Evolutionary conservation across 1,140 invertebrate genomes (phyloP).

Genomic region (Drosophila erecta): DNA sequence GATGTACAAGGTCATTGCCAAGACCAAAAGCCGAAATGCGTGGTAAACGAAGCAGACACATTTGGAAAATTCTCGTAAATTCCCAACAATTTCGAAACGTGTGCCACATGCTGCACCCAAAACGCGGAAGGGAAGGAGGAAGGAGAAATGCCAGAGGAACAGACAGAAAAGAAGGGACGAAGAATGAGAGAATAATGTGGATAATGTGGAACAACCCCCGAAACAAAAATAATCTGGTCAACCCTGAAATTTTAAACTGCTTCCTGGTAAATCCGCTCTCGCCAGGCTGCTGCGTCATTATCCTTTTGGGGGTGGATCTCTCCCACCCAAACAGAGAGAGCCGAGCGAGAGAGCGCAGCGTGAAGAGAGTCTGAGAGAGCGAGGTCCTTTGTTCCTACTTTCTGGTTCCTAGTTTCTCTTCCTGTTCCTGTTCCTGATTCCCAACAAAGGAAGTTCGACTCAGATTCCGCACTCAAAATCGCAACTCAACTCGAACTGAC

Average conservation of each 20-base stretch:
- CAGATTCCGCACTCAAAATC: slow-evolving; percentile 6
- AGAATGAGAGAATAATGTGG: slow-evolving; percentile 8
- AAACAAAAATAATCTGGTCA: slow-evolving; percentile 14
- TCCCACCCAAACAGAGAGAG: slow-evolving; percentile 35
- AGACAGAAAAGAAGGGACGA: slow-evolving; percentile 19
- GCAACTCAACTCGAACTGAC: slow-evolving; percentile 32
- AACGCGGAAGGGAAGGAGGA: slow-evolving; percentile 12
- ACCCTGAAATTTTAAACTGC: slow-evolving; percentile 31
- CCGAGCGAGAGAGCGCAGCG: neutral
- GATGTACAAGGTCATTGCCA: slow-evolving; percentile 74
- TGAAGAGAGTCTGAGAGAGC: neutral
- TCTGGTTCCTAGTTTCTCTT: neutral
- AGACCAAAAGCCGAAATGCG: slow-evolving; percentile 21
- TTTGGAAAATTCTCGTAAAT: slow-evolving; percentile 58
- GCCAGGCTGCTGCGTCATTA: slow-evolving; percentile 64
- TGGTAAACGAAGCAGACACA: slow-evolving; percentile 20
- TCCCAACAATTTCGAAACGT: slow-evolving; percentile 60
- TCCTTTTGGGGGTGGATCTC: slow-evolving; percentile 50
- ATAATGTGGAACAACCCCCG: slow-evolving; percentile 55
- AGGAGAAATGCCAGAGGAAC: slow-evolving; percentile 10
- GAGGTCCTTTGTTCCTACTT: slow-evolving; percentile 47
- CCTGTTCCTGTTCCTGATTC: neutral
- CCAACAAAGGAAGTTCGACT: slow-evolving; percentile 28
- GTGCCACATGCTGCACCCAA: slow-evolving; percentile 47
- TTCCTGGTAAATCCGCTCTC: slow-evolving; percentile 47